phyloP scores from a whole-genome alignment of 2,888 invertebrate genomes.

The Galeruca laticollis region DNA sequence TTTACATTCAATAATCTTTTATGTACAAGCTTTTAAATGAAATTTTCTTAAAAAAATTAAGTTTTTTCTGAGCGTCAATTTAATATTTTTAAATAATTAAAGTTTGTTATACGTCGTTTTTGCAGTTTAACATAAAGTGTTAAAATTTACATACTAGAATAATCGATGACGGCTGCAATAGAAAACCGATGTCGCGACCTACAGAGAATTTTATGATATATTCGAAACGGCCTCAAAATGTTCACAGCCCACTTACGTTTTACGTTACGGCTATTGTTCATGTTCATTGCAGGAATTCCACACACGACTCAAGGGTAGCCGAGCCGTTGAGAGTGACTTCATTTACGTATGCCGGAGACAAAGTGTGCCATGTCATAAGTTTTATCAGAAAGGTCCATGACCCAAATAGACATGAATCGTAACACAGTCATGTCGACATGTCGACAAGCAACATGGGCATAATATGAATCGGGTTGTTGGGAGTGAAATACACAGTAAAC shows the following conservation, averaged over 20 bases:
- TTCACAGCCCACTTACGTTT: conserved; percentile 34
- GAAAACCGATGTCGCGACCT: not conserved
- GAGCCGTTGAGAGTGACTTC: conserved; percentile 31
- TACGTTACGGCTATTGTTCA: conserved; percentile 37
- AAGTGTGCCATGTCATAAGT: conserved; percentile 48
- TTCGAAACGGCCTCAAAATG: conserved; percentile 18
- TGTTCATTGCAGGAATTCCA: conserved; percentile 29
- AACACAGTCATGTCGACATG: conserved; percentile 10
- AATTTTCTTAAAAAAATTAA: no score
- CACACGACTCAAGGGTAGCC: conserved; percentile 37
- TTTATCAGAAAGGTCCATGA: conserved; percentile 56
- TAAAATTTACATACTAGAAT: not conserved
- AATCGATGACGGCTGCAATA: not conserved
- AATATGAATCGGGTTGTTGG: conserved; percentile 46
- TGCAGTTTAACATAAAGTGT: not conserved
- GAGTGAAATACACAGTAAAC: conserved; percentile 44
- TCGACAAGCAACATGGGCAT: conserved; percentile 40
- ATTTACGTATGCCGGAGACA: conserved; percentile 45
- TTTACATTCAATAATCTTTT: no score
- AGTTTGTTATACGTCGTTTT: no score
- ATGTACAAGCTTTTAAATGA: no score
- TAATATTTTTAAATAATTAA: no score
- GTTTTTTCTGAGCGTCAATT: no score
- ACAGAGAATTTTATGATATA: not conserved
- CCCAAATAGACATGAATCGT: conserved; percentile 55